Base-by-base conservation (phyloP, 2,113 vertebrate species). In the Oostethus manadensis region DNA sequence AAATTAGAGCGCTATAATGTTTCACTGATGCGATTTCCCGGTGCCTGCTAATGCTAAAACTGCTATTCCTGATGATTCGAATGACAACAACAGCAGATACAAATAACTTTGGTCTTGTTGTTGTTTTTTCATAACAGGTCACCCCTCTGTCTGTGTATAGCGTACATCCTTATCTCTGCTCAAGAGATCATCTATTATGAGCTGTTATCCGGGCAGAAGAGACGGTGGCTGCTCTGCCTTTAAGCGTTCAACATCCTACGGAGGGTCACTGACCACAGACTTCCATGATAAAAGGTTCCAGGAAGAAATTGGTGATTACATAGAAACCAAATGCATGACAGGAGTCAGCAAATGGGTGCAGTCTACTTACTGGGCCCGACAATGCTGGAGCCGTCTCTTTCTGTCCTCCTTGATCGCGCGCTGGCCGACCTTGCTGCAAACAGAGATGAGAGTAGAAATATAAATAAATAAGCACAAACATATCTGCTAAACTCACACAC, bases 351-450 rank as follows among this genome's bases (percentile, higher is more conserved):
- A 3, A 40, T 5, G 10, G 10, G 38, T 40, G 38, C 11, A 42
- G 49, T 62, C 26, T 64, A 84, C 87, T 89, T 73, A 90, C 90
- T 83, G 53, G 87, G 84, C 42, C 86, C 87, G 42, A 78, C 82
- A 60, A 89, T 69, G 48, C 78, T 68, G 4, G 78, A 73, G 38
- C 20, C 75, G 3, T 86, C 84, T 73, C 73, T 73, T 26, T 89
- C 88, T 23, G 84, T 71, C 62, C 86, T 87, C 70, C 84, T 86
- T 22, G 51, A 15, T 56, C 87, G 84, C 51, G 77, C 38, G 0
- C 86, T 88, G 59, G 82, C 61, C 20, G 88, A 83, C 60, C 88
- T 78, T 21, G 42, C 82, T 78, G 88, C 64, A 56, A 61, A 33
- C 21, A 57, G 14, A 15, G 15, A 65, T 4, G 68, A 18, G 22